Conservation (phyloP, 37 sponge, comb jelly and placozoan genomes). For the Cliona cf. orientalis region DNA sequence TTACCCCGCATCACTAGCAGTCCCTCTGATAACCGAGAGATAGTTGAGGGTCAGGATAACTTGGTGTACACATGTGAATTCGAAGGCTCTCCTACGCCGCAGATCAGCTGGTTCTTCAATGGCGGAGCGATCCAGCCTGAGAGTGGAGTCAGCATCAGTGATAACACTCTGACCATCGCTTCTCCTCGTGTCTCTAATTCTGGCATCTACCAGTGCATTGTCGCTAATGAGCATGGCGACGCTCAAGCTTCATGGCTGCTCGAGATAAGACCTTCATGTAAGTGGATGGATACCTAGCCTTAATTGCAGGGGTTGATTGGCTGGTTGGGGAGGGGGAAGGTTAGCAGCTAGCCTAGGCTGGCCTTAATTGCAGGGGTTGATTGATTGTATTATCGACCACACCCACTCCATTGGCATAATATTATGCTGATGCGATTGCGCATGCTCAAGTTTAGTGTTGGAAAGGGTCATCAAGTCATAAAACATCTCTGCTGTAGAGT, state of each 20-base stretch:
- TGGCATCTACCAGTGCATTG: slow-evolving; percentile 77
- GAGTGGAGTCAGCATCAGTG: background rate
- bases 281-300: too few species aligned
- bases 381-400: too few species aligned
- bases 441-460: too few species aligned
- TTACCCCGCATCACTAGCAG: slow-evolving; percentile 10
- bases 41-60: background rate
- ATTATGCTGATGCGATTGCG: too few species aligned
- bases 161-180: slow-evolving; percentile 3
- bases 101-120: slow-evolving; percentile 54
- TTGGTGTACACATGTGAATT: slow-evolving; percentile 40
- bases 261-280: slow-evolving; percentile 47
- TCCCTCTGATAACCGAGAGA: background rate
- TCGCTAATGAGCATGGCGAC: slow-evolving; percentile 4
- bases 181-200: background rate
- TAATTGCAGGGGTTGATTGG: too few species aligned
- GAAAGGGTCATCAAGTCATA: too few species aligned
- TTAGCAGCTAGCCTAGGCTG: too few species aligned
- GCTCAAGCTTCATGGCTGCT: slow-evolving; percentile 29
- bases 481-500: too few species aligned
- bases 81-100: slow-evolving; percentile 20
- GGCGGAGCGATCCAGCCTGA: background rate
- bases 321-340: too few species aligned
- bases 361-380: too few species aligned
- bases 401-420: too few species aligned